Evolutionary conservation across 2,113 vertebrate genomes (phyloP).

Genomic region (Illadopsis cleaveri): DNA sequence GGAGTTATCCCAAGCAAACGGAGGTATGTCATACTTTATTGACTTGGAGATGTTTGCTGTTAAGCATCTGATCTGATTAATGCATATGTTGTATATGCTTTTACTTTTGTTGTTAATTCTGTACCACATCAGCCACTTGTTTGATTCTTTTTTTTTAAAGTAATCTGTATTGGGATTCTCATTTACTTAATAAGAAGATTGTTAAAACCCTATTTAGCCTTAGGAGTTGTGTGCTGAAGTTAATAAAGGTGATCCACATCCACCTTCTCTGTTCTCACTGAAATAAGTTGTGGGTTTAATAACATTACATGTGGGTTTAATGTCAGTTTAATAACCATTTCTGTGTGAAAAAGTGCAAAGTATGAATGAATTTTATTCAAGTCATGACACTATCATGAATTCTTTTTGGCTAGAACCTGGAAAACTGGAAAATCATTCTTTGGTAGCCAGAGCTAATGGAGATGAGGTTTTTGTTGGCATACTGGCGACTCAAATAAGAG

Average conservation of each 20-base stretch:
- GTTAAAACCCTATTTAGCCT: neutral
- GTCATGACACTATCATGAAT: neutral
- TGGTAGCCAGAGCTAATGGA: neutral
- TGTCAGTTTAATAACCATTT: neutral
- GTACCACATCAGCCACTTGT: neutral
- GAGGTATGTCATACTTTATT: conserved; percentile 61
- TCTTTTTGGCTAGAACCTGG: neutral
- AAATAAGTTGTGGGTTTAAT: neutral
- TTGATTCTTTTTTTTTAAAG: neutral
- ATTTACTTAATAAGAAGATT: neutral
- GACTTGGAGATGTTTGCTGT: neutral
- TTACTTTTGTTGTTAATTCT: neutral
- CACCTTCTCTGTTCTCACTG: neutral
- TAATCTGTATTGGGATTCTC: neutral
- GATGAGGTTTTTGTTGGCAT: neutral
- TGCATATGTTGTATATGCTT: neutral
- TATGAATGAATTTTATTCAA: neutral
- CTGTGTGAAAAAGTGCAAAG: neutral
- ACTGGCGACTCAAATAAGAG: neutral
- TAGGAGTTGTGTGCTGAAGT: neutral
- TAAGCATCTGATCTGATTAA: neutral
- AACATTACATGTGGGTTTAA: neutral
- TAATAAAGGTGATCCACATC: neutral
- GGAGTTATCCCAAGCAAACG: conserved; percentile 86
- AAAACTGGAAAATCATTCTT: neutral